These are phyloP conservation scores for Vidua chalybeata DNA, from an alignment of 2,113 vertebrate species.

Conservation along the genomic window DNA sequence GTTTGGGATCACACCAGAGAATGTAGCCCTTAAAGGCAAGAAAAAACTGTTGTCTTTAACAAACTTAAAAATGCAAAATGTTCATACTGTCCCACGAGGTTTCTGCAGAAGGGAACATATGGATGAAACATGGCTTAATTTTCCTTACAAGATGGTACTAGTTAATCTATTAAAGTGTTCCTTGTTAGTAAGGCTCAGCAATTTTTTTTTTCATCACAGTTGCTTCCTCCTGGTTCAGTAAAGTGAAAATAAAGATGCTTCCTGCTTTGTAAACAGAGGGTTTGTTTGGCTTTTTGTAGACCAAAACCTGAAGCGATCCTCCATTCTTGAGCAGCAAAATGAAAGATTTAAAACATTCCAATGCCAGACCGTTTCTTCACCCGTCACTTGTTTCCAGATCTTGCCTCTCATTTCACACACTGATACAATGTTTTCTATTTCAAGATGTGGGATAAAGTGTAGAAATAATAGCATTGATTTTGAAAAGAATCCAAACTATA, in stretches of 20 bases:
- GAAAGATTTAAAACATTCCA: conserved; percentile 67
- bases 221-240: conserved; percentile 75
- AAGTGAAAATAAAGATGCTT: conserved; percentile 67
- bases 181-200: conserved; percentile 75
- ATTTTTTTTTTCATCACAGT: conserved; percentile 67
- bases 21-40: conserved; percentile 79
- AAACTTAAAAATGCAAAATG: conserved; percentile 72
- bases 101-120: conserved; percentile 73
- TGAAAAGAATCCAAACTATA: conserved; percentile 51
- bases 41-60: conserved; percentile 65
- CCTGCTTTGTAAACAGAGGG: conserved; percentile 70
- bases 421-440: conserved; percentile 54
- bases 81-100: conserved; percentile 68
- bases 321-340: conserved; percentile 68
- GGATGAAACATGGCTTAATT: conserved; percentile 83
- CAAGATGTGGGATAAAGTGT: conserved; percentile 62
- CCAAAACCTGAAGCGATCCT: conserved; percentile 66
- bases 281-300: conserved; percentile 62
- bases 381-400: conserved; percentile 53
- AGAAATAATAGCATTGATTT: conserved; percentile 65
- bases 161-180: conserved; percentile 64
- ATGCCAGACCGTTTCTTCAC: conserved; percentile 53
- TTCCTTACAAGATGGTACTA: conserved; percentile 78
- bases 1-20: conserved; percentile 72
- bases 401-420: conserved; percentile 42